Evolutionary conservation across 2,888 invertebrate genomes (phyloP), one percentile per base, ranked within the genome.

Genomic region (Epirrita christyi): DNA sequence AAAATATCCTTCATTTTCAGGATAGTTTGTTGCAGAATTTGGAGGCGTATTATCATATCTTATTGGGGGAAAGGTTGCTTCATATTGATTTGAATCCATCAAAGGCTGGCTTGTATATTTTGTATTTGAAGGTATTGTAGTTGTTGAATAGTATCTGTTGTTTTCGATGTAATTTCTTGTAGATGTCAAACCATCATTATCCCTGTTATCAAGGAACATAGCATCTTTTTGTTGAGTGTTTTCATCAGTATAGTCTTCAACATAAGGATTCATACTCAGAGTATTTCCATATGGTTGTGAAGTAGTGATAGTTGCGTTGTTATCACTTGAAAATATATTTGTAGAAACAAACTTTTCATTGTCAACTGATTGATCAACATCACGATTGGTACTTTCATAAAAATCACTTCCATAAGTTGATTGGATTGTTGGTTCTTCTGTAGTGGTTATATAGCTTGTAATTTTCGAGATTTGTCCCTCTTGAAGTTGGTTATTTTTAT

Each of bases 111-210:
- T 50, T 41, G 6, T 27, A 48, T 44, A 36, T 21, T 47, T 37
- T 38, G 10, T 38, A 42, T 62, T 59, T 27, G 64, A 52, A 48
- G 73, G 63, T 41, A 66, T 59, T 6, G 69, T 67, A 29, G 75
- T 75, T 11, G 73, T 72, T 9, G 68, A 59, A 0, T 44, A 46
- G 42, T 53, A 51, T 6, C 8, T 36, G 0, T 10, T n/a, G 37
- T 13, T 27, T 0, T 44, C 28, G 0, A 27, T 8, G 36, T 43
- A 14, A 9, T 37, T 41, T 36, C 34, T 28, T 27, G 21, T 37
- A n/a, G 45, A 37, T 10, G 37, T 6, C 1, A 28, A 3, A 0
- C 9, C 21, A 13, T 14, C 36, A 32, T 45, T 8, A 41, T 21
- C 28, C 32, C 8, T 43, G 41, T 49, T 4, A 40, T 28, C 28